Conservation (phyloP, 2,797 vertebrate species). For the Phrynocephalus guinanensis region DNA sequence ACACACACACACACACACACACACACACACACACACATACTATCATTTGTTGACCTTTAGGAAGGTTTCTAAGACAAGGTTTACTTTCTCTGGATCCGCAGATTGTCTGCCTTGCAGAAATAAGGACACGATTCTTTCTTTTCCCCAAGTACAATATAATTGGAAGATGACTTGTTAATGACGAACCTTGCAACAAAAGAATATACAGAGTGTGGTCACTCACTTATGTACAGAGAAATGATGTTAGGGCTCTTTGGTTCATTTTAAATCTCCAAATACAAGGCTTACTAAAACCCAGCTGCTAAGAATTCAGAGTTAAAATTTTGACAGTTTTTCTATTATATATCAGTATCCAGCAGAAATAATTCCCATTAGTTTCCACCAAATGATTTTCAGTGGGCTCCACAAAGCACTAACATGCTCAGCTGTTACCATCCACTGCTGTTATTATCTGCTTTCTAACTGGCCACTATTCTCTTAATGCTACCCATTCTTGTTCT, state of each 20-base stretch:
- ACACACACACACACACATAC: too few species aligned
- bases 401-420: constrained; percentile 62
- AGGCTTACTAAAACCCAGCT: neutral
- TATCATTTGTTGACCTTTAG: neutral
- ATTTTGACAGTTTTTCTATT: neutral
- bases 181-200: neutral
- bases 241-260: neutral
- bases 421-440: constrained; percentile 64
- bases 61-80: neutral
- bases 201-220: neutral
- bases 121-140: neutral
- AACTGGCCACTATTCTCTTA: constrained; percentile 24
- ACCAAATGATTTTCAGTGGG: constrained; percentile 57
- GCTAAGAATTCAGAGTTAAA: neutral
- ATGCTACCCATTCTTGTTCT: constrained; percentile 3
- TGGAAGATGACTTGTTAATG: neutral
- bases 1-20: too few species aligned
- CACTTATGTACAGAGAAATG: neutral
- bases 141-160: neutral
- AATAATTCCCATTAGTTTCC: constrained; percentile 56
- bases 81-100: too few species aligned
- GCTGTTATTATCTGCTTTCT: constrained; percentile 19
- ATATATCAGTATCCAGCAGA: neutral
- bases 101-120: neutral
- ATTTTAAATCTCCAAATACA: neutral